Conservation (phyloP, 37 sponge, comb jelly and placozoan genomes). For the Ianthella basta region DNA sequence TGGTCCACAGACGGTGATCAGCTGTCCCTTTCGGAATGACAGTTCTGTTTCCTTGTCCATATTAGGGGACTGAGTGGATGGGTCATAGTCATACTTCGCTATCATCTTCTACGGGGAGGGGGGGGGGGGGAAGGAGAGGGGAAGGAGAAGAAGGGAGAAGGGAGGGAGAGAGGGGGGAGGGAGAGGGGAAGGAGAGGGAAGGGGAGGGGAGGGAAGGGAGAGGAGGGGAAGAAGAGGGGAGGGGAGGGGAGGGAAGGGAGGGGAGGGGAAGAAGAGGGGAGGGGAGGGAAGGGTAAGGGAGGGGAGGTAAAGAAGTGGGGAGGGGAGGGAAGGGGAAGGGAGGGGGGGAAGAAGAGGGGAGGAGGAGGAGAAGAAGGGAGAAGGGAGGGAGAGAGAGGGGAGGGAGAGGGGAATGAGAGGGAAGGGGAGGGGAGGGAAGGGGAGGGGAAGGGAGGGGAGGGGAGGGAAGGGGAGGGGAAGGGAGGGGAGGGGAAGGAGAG, state of each 20-base stretch:
- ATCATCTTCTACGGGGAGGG: conserved; percentile 34
- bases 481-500: no score
- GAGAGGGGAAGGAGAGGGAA: conserved; percentile 20
- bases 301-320: no score
- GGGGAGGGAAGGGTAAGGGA: no score
- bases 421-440: conserved; percentile 4
- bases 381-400: no score
- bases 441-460: background rate
- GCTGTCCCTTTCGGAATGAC: conserved; percentile 53
- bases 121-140: background rate
- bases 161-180: conserved; percentile 30
- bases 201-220: background rate
- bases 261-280: no score
- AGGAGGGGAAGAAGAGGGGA: background rate
- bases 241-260: conserved; percentile 8
- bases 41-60: conserved; percentile 51
- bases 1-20: conserved; percentile 57
- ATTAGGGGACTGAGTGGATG: conserved; percentile 59
- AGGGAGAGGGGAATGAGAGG: no score
- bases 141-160: background rate
- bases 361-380: no score
- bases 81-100: conserved; percentile 62
- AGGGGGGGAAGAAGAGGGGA: no score
- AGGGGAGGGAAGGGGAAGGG: no score
- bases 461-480: conserved; percentile 15